Conservation (phyloP, 1,140 invertebrate genomes). For the Octopus sinensis region DNA sequence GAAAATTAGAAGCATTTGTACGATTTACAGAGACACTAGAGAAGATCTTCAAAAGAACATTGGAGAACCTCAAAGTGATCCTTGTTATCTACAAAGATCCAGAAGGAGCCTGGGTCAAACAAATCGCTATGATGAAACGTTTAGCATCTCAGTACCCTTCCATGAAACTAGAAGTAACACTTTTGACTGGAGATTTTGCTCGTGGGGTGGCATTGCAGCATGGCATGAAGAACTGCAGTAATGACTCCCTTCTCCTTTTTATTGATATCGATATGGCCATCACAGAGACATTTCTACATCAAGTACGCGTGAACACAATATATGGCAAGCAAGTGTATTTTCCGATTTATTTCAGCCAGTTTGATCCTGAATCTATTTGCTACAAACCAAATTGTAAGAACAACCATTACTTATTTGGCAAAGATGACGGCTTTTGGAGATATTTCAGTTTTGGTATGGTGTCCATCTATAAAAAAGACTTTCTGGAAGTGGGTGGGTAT, state of each 20-base stretch:
- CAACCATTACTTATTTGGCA: slow-evolving; percentile 50
- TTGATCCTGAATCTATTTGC: slow-evolving; percentile 60
- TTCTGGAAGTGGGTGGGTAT: slow-evolving; percentile 74
- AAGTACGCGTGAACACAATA: slow-evolving; percentile 68
- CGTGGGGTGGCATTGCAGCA: slow-evolving; percentile 45
- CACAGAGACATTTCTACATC: slow-evolving; percentile 37
- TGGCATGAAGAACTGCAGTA: slow-evolving; percentile 56
- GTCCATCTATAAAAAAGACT: slow-evolving; percentile 82
- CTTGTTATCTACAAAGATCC: slow-evolving; percentile 64
- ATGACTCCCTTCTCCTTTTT: slow-evolving; percentile 65
- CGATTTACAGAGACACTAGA: slow-evolving; percentile 83
- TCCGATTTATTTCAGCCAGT: slow-evolving; percentile 93
- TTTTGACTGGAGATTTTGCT: slow-evolving; percentile 48
- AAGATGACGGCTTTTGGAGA: slow-evolving; percentile 79
- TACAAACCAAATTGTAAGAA: slow-evolving; percentile 29
- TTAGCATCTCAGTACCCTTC: slow-evolving; percentile 27
- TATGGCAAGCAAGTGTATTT: slow-evolving; percentile 79
- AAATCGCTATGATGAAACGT: not conserved
- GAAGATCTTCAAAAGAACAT: slow-evolving; percentile 66
- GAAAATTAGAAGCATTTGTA: slow-evolving; percentile 72
- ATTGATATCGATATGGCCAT: slow-evolving; percentile 63
- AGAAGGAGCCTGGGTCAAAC: not conserved
- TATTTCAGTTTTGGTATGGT: slow-evolving; percentile 93
- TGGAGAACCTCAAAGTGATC: slow-evolving; percentile 70
- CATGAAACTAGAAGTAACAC: slow-evolving; percentile 29